Evolutionary conservation across 2,888 invertebrate genomes (phyloP).

Genomic region (Eledona agricola): DNA sequence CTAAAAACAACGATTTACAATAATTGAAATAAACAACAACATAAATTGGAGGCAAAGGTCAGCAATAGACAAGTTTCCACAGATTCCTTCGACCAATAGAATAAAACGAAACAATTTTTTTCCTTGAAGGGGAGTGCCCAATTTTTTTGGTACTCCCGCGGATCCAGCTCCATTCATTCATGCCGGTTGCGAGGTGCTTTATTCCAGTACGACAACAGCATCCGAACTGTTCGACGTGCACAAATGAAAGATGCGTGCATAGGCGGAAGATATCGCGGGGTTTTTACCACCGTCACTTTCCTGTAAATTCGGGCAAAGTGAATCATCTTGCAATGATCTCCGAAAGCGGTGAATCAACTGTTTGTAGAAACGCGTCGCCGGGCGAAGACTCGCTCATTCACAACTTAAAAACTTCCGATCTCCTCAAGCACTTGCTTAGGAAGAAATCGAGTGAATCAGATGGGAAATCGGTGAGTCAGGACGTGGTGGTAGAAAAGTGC

Average conservation of each 20-base stretch:
- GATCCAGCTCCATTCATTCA: conserved; percentile 43
- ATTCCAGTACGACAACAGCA: conserved; percentile 40
- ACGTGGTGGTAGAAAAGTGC: background rate
- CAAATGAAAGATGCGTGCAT: conserved; percentile 3
- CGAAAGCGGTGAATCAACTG: conserved; percentile 50
- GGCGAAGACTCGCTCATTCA: conserved; percentile 44
- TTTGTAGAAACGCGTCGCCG: conserved; percentile 39
- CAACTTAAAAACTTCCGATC: conserved; percentile 49
- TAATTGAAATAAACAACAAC: no score
- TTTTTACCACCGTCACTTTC: conserved; percentile 42
- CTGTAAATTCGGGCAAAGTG: conserved; percentile 49
- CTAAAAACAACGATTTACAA: no score
- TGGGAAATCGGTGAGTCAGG: conserved; percentile 18
- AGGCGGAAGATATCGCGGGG: conserved; percentile 27
- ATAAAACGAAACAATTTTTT: conserved; percentile 24
- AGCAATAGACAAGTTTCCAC: conserved; percentile 41
- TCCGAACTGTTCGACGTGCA: conserved; percentile 36
- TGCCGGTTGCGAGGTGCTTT: conserved; percentile 33
- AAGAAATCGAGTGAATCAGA: conserved; percentile 24
- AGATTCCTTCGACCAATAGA: conserved; percentile 43
- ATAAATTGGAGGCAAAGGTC: conserved; percentile 35
- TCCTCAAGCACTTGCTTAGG: conserved; percentile 50
- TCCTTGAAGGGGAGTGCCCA: conserved; percentile 41
- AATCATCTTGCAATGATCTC: conserved; percentile 53
- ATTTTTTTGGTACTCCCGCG: conserved; percentile 42